Base-by-base conservation (phyloP, 2,888 invertebrate species). In the Gastrophysa polygoni region DNA sequence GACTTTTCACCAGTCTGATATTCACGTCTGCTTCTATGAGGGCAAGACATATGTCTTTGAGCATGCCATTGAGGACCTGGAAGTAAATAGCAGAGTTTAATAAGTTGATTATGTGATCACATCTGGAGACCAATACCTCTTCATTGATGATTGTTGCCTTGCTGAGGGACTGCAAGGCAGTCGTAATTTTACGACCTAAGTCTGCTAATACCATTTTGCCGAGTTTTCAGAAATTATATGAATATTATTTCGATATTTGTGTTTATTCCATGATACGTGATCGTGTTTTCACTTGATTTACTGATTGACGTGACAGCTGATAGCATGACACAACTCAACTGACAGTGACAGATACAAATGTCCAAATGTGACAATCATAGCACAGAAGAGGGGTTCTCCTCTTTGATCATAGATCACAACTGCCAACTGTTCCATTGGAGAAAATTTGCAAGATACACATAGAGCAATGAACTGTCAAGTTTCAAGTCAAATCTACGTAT, bases 61-160 rank as follows among this genome's bases (percentile, higher is more conserved):
- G 90, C 96, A 99, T 98, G 82, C 95, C 92, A 89, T 98, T 96
- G 72, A 99, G 85, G 68, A 98, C 99, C 93, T 96, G 77, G 20
- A 78, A 79, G 20, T 65, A 63, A 24, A 24, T 3, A 24, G 24
- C 24, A 5, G 24, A 5, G 3, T 7, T 7, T 24, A 24, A 3
- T 7, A 24, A 5, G 7, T 24, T 24, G 3, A 24, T n/a, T 38
- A 6, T 43, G 24, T 28, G 43, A 64, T 68, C 66, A 68, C 73
- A 76, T 73, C 69, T 76, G 72, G 68, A 61, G 49, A 57, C 38
- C 73, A 80, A 82, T 85, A 94, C 95, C 88, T 98, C 97, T 85
- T 98, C 96, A 86, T 98, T 98, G 76, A 98, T 98, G 69, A 98
- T 92, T 50, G 98, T 98, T 65, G 98, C 98, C 86, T 96, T 96